Evolutionary conservation across 2,113 vertebrate species (phyloP).

Genomic region (Ageneiosus marmoratus): DNA sequence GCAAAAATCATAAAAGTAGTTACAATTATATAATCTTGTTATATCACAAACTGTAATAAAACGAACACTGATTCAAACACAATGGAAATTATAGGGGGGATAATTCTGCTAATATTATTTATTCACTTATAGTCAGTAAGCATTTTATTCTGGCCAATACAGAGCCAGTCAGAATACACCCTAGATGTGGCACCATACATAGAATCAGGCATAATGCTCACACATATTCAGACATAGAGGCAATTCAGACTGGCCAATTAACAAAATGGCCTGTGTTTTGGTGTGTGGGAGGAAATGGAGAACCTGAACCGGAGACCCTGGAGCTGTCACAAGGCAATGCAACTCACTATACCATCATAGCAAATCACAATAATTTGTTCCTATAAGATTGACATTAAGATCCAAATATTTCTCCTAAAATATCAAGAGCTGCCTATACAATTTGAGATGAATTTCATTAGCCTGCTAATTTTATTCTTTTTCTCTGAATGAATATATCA

Average conservation of each 20-base stretch:
- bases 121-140: background rate
- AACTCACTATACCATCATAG: background rate
- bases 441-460: background rate
- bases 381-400: background rate
- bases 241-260: background rate
- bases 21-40: background rate
- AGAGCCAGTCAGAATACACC: background rate
- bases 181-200: background rate
- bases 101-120: background rate
- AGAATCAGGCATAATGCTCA: background rate
- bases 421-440: background rate
- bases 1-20: background rate
- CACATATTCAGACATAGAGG: background rate
- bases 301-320: background rate
- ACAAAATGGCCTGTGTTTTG: background rate
- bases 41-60: background rate
- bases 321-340: background rate
- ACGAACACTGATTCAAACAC: background rate
- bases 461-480: background rate
- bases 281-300: background rate
- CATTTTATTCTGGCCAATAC: background rate
- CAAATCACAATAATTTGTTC: background rate
- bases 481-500: background rate
- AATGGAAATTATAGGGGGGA: background rate
- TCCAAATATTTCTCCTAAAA: background rate